Evolutionary conservation across 2,888 invertebrate species (phyloP).

Genomic region (Heliothis peltigera): DNA sequence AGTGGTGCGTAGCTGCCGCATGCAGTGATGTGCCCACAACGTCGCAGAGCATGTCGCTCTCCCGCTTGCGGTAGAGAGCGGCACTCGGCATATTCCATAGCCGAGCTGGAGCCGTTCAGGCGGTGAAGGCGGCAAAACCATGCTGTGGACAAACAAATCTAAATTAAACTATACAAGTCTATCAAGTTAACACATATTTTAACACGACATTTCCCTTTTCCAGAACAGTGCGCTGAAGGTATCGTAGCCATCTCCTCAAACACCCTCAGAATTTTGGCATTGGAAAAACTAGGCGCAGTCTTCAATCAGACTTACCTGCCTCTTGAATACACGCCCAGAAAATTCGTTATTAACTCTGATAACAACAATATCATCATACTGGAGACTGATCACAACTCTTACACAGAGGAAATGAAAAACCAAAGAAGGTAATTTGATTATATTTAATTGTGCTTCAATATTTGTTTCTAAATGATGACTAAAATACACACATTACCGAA

Average conservation of each 20-base stretch:
- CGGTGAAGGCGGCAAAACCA: conserved; percentile 92
- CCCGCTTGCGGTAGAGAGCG: conserved; percentile 87
- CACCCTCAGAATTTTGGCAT: conserved; percentile 98
- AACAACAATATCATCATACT: conserved; percentile 96
- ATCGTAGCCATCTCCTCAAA: conserved; percentile 99
- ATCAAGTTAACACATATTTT: background rate
- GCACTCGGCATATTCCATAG: conserved; percentile 93
- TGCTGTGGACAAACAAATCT: conserved; percentile 89
- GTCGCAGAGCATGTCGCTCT: conserved; percentile 91
- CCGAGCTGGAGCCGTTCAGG: conserved; percentile 92
- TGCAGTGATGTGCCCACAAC: conserved; percentile 90
- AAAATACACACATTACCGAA: conserved; percentile 78
- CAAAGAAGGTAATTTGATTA: conserved; percentile 90
- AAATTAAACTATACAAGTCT: background rate
- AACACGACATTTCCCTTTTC: conserved; percentile 62
- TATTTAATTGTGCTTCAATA: background rate
- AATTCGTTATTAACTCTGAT: conserved; percentile 97
- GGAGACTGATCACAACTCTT: conserved; percentile 99
- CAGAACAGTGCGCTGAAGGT: conserved; percentile 99
- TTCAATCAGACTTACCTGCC: conserved; percentile 99
- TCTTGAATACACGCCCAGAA: conserved; percentile 98
- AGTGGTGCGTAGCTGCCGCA: conserved; percentile 88
- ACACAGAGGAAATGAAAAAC: conserved; percentile 98
- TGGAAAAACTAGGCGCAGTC: conserved; percentile 99
- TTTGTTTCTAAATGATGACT: conserved; percentile 78